Conservation (phyloP, 2,797 vertebrate genomes). For the Hydrocynus forskahlii region DNA sequence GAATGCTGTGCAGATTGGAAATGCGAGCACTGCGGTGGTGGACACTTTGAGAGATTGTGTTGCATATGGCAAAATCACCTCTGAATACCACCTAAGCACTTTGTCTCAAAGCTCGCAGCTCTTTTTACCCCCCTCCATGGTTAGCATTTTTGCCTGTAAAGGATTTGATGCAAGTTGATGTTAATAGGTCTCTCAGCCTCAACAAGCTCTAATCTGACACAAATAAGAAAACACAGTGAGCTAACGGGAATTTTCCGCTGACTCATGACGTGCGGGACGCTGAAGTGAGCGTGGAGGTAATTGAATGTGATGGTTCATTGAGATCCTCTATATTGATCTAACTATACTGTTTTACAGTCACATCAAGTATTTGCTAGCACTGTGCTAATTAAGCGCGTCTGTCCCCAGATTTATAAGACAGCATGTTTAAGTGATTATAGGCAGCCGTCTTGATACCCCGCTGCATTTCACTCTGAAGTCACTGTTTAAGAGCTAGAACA, state of each 20-base stretch:
- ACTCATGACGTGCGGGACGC: background rate
- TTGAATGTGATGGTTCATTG: conserved; percentile 18
- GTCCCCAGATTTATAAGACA: conserved; percentile 57
- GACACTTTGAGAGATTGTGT: background rate
- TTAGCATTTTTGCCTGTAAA: background rate
- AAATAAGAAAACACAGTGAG: conserved; percentile 15
- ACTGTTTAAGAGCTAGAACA: no score
- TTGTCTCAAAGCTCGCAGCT: background rate
- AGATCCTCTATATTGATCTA: conserved; percentile 23
- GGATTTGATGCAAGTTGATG: conserved; percentile 5
- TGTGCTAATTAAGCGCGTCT: conserved; percentile 9
- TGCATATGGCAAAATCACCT: background rate
- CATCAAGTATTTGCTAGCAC: background rate
- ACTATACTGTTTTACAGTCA: conserved; percentile 7
- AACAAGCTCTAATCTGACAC: background rate
- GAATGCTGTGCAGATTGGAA: background rate
- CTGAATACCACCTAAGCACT: no score
- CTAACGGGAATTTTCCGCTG: conserved; percentile 20
- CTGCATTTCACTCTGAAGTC: no score
- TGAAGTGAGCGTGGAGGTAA: background rate
- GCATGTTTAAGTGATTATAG: background rate
- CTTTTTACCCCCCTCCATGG: background rate
- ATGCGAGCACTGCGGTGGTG: no score
- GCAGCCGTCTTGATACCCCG: no score
- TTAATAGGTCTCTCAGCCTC: conserved; percentile 18